Percentiles rank a stretch among this genome's conserved stretches.
Conservation (phyloP, 2,888 invertebrate genomes). For the Netelia melanura region DNA sequence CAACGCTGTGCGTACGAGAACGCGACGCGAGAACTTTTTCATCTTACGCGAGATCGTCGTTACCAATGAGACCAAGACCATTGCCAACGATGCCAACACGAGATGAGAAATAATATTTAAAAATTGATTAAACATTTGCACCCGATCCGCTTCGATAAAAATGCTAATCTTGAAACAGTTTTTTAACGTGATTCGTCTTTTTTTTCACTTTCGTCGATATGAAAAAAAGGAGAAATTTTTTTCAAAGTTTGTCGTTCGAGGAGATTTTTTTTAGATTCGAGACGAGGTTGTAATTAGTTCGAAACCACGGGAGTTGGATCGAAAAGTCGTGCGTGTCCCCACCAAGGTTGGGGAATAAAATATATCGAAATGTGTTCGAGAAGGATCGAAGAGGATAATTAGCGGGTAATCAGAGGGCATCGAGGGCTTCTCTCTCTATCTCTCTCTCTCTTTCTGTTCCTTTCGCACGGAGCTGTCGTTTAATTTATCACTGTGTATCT, state of each 20-base stretch:
- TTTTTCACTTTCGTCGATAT: background rate
- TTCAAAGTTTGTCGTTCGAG: background rate
- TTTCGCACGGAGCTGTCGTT: constrained; percentile 54
- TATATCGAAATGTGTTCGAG: constrained; percentile 39
- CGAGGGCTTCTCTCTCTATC: background rate
- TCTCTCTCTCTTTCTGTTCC: background rate
- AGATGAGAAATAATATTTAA: too few species aligned
- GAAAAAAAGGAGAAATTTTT: too few species aligned
- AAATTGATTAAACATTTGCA: background rate
- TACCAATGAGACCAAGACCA: background rate
- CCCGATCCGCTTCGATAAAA: background rate
- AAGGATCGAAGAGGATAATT: constrained; percentile 59
- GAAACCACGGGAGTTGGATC: constrained; percentile 19
- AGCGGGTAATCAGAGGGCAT: constrained; percentile 61
- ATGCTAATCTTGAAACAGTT: background rate
- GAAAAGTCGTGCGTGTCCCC: constrained; percentile 6
- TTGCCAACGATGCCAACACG: too few species aligned
- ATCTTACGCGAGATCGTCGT: constrained; percentile 42
- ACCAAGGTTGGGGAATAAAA: constrained; percentile 12
- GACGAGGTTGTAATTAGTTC: constrained; percentile 49
- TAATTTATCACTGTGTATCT: constrained; percentile 56
- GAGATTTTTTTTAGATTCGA: constrained; percentile 3
- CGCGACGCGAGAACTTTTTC: constrained; percentile 46
- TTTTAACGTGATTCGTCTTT: background rate
- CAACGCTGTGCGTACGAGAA: constrained; percentile 34